Conservation (phyloP, 2,113 vertebrate species). For the Psittacus erithacus region DNA sequence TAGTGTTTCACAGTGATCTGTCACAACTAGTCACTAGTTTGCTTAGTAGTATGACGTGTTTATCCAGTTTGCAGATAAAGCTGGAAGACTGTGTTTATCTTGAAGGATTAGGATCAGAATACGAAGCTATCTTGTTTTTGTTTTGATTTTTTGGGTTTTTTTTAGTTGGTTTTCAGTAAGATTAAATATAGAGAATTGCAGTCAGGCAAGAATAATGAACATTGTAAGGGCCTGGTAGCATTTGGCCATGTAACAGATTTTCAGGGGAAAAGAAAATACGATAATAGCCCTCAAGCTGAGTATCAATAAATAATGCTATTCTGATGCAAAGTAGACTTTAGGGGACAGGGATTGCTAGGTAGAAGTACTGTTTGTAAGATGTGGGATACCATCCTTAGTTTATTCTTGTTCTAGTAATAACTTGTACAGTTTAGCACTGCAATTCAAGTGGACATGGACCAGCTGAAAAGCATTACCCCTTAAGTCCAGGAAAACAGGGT, state of each 20-base stretch:
- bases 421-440: background rate
- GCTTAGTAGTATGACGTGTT: background rate
- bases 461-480: background rate
- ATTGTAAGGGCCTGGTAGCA: background rate
- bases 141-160: background rate
- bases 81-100: background rate
- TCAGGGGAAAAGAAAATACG: background rate
- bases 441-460: background rate
- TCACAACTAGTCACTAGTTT: background rate
- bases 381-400: background rate
- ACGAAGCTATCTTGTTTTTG: background rate
- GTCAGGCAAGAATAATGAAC: background rate
- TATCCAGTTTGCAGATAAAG: background rate
- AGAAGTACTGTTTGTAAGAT: background rate
- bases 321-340: background rate
- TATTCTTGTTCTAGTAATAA: background rate
- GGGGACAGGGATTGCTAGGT: background rate
- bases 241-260: background rate
- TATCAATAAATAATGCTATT: background rate
- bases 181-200: background rate
- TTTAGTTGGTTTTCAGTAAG: background rate
- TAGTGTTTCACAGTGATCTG: background rate
- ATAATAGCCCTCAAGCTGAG: background rate
- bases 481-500: background rate
- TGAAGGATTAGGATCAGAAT: background rate